A percentile compares a stretch with the other conserved stretches of the same genome.
phyloP scores from a whole-genome alignment of 2,888 invertebrate genomes.

The Leptopilina syphax region DNA sequence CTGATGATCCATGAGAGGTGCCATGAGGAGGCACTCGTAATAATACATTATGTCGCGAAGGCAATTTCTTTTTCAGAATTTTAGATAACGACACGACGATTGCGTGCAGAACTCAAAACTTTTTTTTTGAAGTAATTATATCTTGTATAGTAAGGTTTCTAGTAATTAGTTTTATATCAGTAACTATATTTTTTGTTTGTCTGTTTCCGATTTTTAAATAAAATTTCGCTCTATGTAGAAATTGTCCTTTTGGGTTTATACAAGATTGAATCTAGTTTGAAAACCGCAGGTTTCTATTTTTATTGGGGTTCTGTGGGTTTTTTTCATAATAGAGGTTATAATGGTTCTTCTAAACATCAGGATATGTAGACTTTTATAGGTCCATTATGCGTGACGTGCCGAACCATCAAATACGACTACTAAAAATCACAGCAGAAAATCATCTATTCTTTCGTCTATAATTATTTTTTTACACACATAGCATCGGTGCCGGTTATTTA shows the following conservation, averaged over 20 bases:
- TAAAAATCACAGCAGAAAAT: conserved; percentile 37
- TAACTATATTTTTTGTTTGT: not conserved
- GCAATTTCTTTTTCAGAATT: conserved; percentile 12
- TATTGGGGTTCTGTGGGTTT: conserved; percentile 10
- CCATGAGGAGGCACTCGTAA: conserved; percentile 17
- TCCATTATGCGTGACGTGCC: conserved; percentile 36
- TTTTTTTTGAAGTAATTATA: not conserved
- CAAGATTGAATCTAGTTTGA: not conserved
- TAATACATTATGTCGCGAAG: conserved; percentile 11
- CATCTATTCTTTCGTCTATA: conserved; percentile 38
- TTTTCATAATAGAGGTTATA: not conserved
- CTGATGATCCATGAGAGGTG: conserved; percentile 6
- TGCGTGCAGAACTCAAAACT: conserved; percentile 3
- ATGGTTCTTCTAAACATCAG: conserved; percentile 24
- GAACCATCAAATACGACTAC: conserved; percentile 13
- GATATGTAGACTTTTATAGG: conserved; percentile 14
- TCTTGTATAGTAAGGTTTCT: not conserved
- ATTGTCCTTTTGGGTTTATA: not conserved
- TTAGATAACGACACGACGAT: not conserved
- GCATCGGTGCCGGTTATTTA: conserved; percentile 31
- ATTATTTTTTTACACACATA: conserved; percentile 31
- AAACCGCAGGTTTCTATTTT: conserved; percentile 5
- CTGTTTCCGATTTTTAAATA: not conserved
- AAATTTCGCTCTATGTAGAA: not conserved
- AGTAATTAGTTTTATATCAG: conserved; percentile 4